Evolutionary conservation across 2,113 vertebrate species (phyloP).

Genomic region (Pelecanoides urinatrix): DNA sequence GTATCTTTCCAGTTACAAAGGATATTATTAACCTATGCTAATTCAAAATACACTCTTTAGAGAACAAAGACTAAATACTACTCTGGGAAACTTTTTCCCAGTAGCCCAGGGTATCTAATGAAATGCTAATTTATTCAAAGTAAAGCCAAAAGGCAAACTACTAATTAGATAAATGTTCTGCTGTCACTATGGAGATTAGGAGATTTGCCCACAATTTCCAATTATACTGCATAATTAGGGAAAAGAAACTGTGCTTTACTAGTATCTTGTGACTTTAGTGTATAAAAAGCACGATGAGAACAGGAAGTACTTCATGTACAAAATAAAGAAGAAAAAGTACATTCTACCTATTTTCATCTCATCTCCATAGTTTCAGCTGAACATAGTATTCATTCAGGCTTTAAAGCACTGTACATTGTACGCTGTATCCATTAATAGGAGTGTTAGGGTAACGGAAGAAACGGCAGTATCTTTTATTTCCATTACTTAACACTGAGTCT

Average conservation of each 20-base stretch:
- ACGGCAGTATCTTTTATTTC: not conserved
- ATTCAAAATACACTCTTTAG: not conserved
- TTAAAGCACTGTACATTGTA: not conserved
- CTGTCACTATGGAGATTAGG: constrained; percentile 50
- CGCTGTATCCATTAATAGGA: not conserved
- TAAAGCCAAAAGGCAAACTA: constrained; percentile 51
- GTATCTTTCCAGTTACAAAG: not conserved
- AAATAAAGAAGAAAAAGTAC: not conserved
- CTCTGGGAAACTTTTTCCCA: constrained; percentile 7
- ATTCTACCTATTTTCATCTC: not conserved
- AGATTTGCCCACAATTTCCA: constrained; percentile 24
- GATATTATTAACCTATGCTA: not conserved
- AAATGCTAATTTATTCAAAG: constrained; percentile 59
- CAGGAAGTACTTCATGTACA: not conserved
- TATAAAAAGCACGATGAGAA: not conserved
- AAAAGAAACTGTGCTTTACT: constrained; percentile 2
- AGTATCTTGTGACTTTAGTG: not conserved
- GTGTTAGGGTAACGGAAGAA: not conserved
- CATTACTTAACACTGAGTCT: not conserved
- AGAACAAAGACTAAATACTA: not conserved
- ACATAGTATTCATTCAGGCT: not conserved
- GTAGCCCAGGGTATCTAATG: constrained; percentile 9
- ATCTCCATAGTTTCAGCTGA: not conserved
- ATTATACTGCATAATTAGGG: constrained; percentile 25
- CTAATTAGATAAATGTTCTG: constrained; percentile 51